Evolutionary conservation across 1,140 invertebrate species (phyloP).

Genomic region (Drosophila kohkoa): DNA sequence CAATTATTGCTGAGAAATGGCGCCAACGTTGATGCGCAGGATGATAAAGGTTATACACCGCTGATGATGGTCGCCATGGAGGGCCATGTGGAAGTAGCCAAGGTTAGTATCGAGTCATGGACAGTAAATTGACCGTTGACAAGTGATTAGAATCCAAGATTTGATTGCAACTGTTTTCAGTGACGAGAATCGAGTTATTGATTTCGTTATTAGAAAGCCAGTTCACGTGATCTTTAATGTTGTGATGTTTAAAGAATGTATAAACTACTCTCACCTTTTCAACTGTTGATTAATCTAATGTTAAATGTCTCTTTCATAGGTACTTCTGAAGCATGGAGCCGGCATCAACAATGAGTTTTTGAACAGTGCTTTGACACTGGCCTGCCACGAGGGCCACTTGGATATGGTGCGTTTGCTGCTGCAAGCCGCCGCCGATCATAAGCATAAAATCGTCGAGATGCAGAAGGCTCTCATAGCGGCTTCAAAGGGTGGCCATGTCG

Average conservation of each 20-base stretch:
- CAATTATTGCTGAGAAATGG: too few relatives aligned
- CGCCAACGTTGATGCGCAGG: too few relatives aligned
- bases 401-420: conserved; percentile 98
- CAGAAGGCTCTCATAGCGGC: conserved; percentile 99
- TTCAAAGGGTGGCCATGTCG: conserved; percentile 99
- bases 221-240: conserved; percentile 71
- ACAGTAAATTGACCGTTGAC: not conserved
- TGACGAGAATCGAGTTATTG: conserved; percentile 73
- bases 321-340: conserved; percentile 95
- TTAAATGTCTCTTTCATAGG: conserved; percentile 30
- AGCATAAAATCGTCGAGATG: conserved; percentile 99
- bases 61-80: conserved; percentile 99
- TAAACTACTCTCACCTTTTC: not conserved
- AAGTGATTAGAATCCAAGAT: conserved; percentile 85
- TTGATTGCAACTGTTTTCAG: conserved; percentile 51
- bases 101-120: conserved; percentile 84
- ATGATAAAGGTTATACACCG: conserved; percentile 88
- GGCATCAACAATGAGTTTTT: conserved; percentile 99
- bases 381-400: conserved; percentile 98
- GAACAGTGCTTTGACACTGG: conserved; percentile 96
- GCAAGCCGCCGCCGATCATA: conserved; percentile 97
- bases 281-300: not conserved
- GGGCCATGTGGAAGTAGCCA: conserved; percentile 97
- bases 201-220: conserved; percentile 47
- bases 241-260: conserved; percentile 57